These are phyloP conservation scores for Drosophila neonasuta DNA, from an alignment of 2,888 invertebrate genomes.

Conservation along the genomic window DNA sequence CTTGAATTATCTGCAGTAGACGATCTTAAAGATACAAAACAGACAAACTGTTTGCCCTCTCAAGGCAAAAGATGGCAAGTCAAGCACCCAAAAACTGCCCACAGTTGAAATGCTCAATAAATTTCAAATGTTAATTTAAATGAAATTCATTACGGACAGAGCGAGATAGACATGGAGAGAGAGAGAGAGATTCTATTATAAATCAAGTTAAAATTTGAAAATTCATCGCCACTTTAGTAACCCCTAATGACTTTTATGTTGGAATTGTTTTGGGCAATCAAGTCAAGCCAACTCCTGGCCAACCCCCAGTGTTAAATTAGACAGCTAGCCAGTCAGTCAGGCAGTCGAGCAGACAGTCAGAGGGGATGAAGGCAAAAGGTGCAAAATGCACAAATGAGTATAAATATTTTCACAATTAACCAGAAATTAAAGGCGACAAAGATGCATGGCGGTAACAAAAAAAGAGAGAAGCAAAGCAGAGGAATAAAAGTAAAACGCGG, in stretches of 20 bases:
- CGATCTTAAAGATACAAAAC: constrained; percentile 65
- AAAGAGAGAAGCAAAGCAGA: constrained; percentile 6
- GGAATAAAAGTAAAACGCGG: constrained; percentile 40
- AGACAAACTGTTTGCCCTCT: constrained; percentile 38
- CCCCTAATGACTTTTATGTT: constrained; percentile 80
- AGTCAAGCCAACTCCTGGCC: constrained; percentile 58
- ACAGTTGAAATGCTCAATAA: constrained; percentile 67
- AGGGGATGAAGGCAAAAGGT: constrained; percentile 69
- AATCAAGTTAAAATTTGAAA: constrained; percentile 80
- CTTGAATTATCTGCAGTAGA: constrained; percentile 52
- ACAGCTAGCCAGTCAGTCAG: constrained; percentile 29
- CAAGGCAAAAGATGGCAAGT: constrained; percentile 59
- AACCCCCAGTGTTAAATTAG: constrained; percentile 68
- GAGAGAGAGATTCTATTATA: constrained; percentile 67
- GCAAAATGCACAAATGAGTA: constrained; percentile 81
- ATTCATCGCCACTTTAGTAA: constrained; percentile 82
- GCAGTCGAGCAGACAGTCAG: constrained; percentile 1
- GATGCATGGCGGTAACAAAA: constrained; percentile 50
- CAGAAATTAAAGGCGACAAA: constrained; percentile 79
- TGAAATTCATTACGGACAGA: constrained; percentile 60
- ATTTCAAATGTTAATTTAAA: constrained; percentile 78
- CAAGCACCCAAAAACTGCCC: constrained; percentile 56
- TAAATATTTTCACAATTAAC: constrained; percentile 82
- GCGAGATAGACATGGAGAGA: constrained; percentile 25
- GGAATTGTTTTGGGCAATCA: constrained; percentile 77